phyloP scores from a whole-genome alignment of 2,797 vertebrate genomes.

The Pipistrellus pygmaeus region DNA sequence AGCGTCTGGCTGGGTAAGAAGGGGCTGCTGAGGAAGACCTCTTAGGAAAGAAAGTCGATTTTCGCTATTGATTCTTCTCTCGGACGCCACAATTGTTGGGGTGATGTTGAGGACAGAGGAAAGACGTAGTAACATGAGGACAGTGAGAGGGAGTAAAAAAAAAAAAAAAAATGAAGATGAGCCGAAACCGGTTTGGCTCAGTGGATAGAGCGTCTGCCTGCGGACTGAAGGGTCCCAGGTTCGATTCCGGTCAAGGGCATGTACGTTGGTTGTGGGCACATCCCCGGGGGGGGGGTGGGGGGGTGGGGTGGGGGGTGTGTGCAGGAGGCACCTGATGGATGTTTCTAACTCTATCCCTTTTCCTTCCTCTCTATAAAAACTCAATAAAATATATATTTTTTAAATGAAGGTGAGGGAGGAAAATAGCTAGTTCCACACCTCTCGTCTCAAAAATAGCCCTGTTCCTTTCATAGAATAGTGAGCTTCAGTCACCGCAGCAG shows the following conservation, averaged over 20 bases:
- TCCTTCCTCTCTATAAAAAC: no score
- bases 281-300: no score
- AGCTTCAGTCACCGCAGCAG: neutral
- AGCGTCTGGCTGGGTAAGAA: neutral
- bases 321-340: no score
- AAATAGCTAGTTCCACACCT: neutral
- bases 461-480: neutral
- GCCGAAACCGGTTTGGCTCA: no score
- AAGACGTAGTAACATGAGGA: neutral
- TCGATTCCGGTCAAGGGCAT: no score
- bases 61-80: neutral
- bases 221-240: no score
- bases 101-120: neutral
- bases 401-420: neutral
- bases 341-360: no score
- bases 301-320: no score
- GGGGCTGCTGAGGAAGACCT: neutral
- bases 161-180: neutral
- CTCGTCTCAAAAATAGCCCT: neutral
- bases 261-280: no score
- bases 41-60: neutral
- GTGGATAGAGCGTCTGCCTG: no score
- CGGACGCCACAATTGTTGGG: neutral
- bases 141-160: neutral
- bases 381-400: no score